Base-by-base conservation (phyloP, 2,113 vertebrate species). In the Heterotis niloticus region DNA sequence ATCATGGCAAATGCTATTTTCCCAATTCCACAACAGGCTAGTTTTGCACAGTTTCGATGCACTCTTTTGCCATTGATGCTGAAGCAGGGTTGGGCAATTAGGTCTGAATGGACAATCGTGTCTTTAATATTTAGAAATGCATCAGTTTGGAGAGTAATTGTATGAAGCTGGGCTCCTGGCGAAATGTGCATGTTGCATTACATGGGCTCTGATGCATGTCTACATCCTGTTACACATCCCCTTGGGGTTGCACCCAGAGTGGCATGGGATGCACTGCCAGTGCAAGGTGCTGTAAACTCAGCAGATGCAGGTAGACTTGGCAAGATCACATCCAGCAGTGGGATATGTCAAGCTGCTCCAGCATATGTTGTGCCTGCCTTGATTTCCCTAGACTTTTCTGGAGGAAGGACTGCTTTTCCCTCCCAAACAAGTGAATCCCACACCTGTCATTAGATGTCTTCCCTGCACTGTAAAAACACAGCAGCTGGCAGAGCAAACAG, bases 361-460 rank as follows among this genome's bases (percentile, higher is more conserved):
- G 51, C 62, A 77, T 67, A 54, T 77, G 62, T 67, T 77, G 29
- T 52, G 13, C n/a, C 64, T 67, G 34, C 26, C 28, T 24, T 54
- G 62, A 52, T 66, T 24, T 77, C 62, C 51, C 64, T 52, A 18
- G 76, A 54, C 76, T 67, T 77, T 73, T 20, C 64, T 23, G 34
- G 44, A 67, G 76, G 34, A 28, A 56, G n/a, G 57, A 28, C 52
- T 23, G n/a, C 52, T 67, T 60, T 62, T n/a, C 18, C 18, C 29
- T 44, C 34, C 10, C 69, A 20, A 52, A 64, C 62, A 65, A 34
- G 76, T 67, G 62, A 20, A 66, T 67, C 62, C 24, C 24, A 64
- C 76, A 77, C 34, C 76, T 77, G 76, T 77, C 64, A 64, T 74
- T 59, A 18, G 28, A 68, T 57, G 24, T 64, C 10, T 28, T 57